Conservation (phyloP, 2,113 vertebrate genomes). For the Actinemys pallida region DNA sequence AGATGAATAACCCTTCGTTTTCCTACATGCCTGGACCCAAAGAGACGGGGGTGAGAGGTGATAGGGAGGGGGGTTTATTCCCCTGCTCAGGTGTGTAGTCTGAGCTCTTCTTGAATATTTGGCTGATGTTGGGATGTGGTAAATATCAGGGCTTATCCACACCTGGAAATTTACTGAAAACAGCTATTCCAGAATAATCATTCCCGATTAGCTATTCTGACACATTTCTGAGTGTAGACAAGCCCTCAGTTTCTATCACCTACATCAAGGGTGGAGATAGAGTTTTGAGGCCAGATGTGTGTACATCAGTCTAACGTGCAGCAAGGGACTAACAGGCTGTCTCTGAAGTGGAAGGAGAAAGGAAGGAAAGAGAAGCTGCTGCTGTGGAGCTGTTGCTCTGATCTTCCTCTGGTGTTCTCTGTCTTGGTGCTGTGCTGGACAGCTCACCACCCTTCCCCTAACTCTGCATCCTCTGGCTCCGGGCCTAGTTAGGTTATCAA, state of each 20-base stretch:
- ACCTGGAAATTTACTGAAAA: background rate
- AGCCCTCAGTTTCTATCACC: background rate
- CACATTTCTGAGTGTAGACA: background rate
- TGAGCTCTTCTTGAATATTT: background rate
- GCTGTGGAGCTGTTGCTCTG: background rate
- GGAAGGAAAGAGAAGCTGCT: background rate
- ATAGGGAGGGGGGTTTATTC: background rate
- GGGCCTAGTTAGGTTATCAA: background rate
- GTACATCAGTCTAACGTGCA: background rate
- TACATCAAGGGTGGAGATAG: accelerated
- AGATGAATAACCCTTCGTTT: background rate
- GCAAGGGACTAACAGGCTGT: background rate
- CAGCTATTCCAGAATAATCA: background rate
- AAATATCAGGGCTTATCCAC: background rate
- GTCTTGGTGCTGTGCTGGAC: background rate
- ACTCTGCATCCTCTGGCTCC: background rate
- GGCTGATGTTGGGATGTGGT: background rate
- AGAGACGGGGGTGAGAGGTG: background rate
- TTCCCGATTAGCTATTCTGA: background rate
- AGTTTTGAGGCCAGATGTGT: background rate
- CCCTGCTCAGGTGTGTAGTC: background rate
- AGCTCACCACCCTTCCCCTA: background rate
- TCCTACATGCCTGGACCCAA: background rate
- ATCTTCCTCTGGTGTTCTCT: background rate
- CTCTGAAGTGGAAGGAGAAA: background rate